These are phyloP conservation scores for Melinaea menophilus DNA, from an alignment of 2,888 invertebrate species.

Conservation along the genomic window DNA sequence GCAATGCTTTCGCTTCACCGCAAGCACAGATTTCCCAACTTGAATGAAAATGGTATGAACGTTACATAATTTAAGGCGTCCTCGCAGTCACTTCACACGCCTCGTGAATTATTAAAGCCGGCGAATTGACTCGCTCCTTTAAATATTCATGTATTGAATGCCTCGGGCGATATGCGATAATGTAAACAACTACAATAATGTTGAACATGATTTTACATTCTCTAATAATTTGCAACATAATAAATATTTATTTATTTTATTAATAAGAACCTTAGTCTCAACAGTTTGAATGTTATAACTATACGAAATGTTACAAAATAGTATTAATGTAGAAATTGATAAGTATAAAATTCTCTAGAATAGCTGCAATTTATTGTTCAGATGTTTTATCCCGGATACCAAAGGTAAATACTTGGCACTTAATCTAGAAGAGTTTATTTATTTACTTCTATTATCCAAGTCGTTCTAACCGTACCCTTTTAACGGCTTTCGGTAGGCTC, in stretches of 20 bases:
- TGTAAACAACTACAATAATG: constrained; percentile 11
- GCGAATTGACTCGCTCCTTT: constrained; percentile 47
- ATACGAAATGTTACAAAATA: too few species aligned
- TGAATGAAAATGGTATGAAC: constrained; percentile 27
- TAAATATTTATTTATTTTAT: not conserved
- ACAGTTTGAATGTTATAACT: too few species aligned
- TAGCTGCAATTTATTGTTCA: too few species aligned
- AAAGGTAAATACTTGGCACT: constrained; percentile 21
- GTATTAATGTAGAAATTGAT: too few species aligned
- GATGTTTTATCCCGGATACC: too few species aligned
- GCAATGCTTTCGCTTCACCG: not conserved
- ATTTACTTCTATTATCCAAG: constrained; percentile 47
- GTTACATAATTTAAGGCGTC: constrained; percentile 52
- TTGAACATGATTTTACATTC: constrained; percentile 1
- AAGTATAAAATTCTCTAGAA: too few species aligned
- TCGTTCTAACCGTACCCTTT: constrained; percentile 40
- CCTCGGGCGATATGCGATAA: constrained; percentile 21
- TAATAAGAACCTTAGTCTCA: too few species aligned
- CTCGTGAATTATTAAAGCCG: constrained; percentile 51
- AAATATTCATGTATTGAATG: constrained; percentile 32
- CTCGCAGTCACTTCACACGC: constrained; percentile 46
- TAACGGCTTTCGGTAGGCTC: constrained; percentile 37
- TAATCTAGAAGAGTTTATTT: constrained; percentile 35
- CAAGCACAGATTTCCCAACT: constrained; percentile 28
- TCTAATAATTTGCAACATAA: constrained; percentile 1